Conservation (phyloP, 2,797 vertebrate genomes). For the Anableps anableps region DNA sequence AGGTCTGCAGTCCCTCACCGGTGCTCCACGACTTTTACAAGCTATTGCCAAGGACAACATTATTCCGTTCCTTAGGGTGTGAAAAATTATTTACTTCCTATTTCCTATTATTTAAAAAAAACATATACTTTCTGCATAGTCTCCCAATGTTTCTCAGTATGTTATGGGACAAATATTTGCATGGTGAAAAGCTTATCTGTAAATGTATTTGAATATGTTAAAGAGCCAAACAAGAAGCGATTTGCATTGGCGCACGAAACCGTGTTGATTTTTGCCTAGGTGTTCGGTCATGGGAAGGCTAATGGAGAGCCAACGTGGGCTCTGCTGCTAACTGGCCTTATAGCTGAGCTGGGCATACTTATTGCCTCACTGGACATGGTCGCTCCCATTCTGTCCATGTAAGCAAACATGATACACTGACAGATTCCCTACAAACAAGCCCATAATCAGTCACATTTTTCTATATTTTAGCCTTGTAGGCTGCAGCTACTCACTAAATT, state of each 20-base stretch:
- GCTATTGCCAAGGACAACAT: conserved; percentile 99
- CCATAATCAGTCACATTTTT: background rate
- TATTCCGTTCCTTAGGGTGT: conserved; percentile 94
- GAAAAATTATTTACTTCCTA: conserved; percentile 34
- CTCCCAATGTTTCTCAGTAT: background rate
- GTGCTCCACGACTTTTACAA: conserved; percentile 93
- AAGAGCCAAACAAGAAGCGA: conserved; percentile 6
- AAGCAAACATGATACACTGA: conserved; percentile 59
- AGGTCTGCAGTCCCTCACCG: conserved; percentile 93
- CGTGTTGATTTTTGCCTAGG: conserved; percentile 68
- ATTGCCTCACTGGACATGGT: conserved; percentile 99
- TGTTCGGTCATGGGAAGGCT: conserved; percentile 94
- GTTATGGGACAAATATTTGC: conserved; percentile 1
- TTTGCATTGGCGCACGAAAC: conserved; percentile 48
- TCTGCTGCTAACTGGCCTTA: conserved; percentile 92
- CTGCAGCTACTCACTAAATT: background rate
- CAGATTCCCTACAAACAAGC: background rate
- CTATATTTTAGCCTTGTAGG: background rate
- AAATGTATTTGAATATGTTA: conserved; percentile 39
- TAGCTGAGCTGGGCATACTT: conserved; percentile 96
- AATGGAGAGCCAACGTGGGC: conserved; percentile 98
- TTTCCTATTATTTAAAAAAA: background rate
- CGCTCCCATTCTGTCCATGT: conserved; percentile 99
- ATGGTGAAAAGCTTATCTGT: conserved; percentile 7
- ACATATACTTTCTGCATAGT: background rate